phyloP scores from a whole-genome alignment of 2,113 vertebrate species.

The Romanogobio albipinnatus region DNA sequence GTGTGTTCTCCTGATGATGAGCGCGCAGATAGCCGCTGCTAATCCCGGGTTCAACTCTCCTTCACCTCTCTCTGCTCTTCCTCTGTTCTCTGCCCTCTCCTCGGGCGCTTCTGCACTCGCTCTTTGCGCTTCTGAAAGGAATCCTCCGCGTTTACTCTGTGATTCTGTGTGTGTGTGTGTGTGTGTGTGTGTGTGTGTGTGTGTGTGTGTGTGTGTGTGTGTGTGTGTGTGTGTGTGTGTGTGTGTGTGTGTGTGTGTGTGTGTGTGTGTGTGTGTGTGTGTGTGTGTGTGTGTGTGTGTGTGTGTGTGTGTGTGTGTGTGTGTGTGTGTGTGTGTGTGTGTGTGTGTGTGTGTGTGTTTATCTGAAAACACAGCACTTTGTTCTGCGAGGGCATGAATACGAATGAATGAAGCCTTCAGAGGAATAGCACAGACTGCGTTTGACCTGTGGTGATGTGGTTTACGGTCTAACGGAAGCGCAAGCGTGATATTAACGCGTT shows the following conservation, averaged over 20 bases:
- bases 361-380: constrained; percentile 74
- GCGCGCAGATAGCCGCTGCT: constrained; percentile 51
- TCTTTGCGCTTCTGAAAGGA: constrained; percentile 63
- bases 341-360: constrained; percentile 60
- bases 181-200: too few species aligned
- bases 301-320: too few species aligned
- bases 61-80: constrained; percentile 65
- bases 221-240: too few species aligned
- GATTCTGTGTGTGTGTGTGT: constrained; percentile 51
- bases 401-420: constrained; percentile 60
- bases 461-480: background rate
- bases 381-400: constrained; percentile 60
- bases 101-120: constrained; percentile 65
- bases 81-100: constrained; percentile 57
- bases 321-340: too few species aligned
- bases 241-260: too few species aligned
- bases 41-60: constrained; percentile 79
- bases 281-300: too few species aligned
- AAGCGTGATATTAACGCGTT: background rate
- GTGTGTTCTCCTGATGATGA: constrained; percentile 49
- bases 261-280: constrained; percentile 57
- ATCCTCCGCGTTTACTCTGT: constrained; percentile 65
- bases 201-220: too few species aligned
- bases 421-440: constrained; percentile 2
- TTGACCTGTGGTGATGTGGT: background rate